Evolutionary conservation across 2,113 vertebrate species (phyloP), one percentile per base, ranked within the genome.

Genomic region (Platysternon megacephalum): DNA sequence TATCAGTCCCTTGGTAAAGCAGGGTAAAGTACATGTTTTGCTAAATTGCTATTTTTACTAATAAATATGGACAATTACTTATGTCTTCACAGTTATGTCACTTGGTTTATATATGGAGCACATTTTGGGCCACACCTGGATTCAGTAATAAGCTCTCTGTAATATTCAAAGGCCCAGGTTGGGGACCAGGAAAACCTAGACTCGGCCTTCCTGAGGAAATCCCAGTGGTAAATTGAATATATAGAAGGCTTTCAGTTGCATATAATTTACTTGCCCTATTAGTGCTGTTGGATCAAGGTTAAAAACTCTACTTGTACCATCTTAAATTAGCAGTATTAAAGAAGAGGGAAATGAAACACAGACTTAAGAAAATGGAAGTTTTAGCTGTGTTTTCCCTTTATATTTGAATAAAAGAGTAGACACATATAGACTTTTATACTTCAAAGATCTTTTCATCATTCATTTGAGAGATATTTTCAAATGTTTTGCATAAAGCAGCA

Each of bases 131-230:
- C 79, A 99, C 98, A 94, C 97, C 98, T 94, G 98, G 98, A 82
- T 96, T 99, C 93, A 90, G 88, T 95, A 96, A 99, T 96, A 99
- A 99, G 96, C 84, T 99, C 93, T 99, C 98, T 88, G 98, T 99
- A 85, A 97, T 99, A 97, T 95, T 99, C 96, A 99, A 99, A 83
- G 99, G 99, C 74, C 99, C 99, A 24, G 98, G 99, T 89, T 99
- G 99, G 99, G 97, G 91, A 94, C 99, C 99, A 68, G 99, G 99
- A 88, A 99, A 99, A 98, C 96, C 98, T 94, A 98, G 99, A 90
- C 98, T 99, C 89, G 99, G 99, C 35, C 98, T 99, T 95, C 98
- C 96, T 96, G 97, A 94, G 51, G 97, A 98, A 90, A 98, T 99
- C 89, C 99, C 99, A 19, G 87, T 97, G 98, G 99, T 99, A 98